phyloP scores from a whole-genome alignment of 2,113 vertebrate species.

The Syngnathoides biaculeatus region DNA sequence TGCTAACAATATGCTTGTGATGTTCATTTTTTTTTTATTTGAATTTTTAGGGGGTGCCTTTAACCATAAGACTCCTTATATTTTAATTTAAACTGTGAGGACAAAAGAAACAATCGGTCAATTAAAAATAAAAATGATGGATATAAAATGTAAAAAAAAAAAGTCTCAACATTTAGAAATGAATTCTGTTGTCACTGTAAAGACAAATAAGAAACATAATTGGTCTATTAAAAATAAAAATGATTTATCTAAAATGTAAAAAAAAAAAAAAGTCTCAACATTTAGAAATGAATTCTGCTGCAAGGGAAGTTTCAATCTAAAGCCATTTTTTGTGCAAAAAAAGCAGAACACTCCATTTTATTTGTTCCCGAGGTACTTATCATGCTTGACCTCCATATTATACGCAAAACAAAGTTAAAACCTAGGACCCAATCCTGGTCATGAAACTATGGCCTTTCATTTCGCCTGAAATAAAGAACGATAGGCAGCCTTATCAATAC shows the following conservation, averaged over 20 bases:
- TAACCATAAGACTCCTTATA: not conserved
- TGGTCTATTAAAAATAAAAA: too few relatives aligned
- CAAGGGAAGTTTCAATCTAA: constrained; percentile 1
- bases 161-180: not conserved
- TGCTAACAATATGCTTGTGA: constrained; percentile 27
- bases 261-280: not conserved
- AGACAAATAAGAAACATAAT: too few relatives aligned
- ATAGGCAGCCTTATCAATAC: too few relatives aligned
- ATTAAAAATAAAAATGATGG: too few relatives aligned
- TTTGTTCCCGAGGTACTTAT: constrained; percentile 1
- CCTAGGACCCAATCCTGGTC: constrained; percentile 6
- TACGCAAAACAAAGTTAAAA: constrained; percentile 15
- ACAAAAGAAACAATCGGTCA: too few relatives aligned
- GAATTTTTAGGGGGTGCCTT: constrained; percentile 15
- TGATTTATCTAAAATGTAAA: too few relatives aligned
- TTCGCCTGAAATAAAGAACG: too few relatives aligned
- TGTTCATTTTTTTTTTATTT: constrained; percentile 35
- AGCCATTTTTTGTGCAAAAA: constrained; percentile 9
- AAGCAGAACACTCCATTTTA: not conserved
- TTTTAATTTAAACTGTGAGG: too few relatives aligned
- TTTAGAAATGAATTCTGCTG: constrained; percentile 3
- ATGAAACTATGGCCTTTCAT: not conserved
- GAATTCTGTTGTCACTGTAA: not conserved
- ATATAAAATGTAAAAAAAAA: not conserved
- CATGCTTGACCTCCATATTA: constrained; percentile 28